Evolutionary conservation across 2,113 vertebrate genomes (phyloP).

Genomic region (Sander vitreus): DNA sequence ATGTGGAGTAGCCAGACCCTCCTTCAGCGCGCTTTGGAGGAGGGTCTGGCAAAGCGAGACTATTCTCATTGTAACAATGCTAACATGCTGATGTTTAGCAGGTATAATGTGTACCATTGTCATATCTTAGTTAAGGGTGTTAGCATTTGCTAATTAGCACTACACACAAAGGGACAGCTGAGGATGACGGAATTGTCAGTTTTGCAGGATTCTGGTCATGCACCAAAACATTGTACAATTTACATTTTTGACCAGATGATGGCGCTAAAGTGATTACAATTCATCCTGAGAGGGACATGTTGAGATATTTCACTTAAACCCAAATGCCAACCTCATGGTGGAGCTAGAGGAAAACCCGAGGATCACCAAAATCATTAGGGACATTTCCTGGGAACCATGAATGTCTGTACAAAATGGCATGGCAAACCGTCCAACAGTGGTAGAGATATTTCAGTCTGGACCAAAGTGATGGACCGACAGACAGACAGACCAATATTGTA

Average conservation of each 20-base stretch:
- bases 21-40: too few species aligned
- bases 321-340: not conserved
- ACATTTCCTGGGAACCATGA: not conserved
- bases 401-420: not conserved
- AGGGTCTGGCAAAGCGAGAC: too few species aligned
- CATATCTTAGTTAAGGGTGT: not conserved
- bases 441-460: not conserved
- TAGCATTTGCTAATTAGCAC: not conserved
- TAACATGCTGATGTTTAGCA: not conserved
- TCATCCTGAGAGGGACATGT: not conserved
- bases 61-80: too few species aligned
- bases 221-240: not conserved
- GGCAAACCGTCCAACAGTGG: not conserved
- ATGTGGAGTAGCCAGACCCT: too few species aligned
- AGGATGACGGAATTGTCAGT: not conserved
- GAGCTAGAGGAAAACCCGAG: not conserved
- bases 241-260: conserved; percentile 32
- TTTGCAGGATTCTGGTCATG: not conserved
- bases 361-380: not conserved
- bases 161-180: not conserved
- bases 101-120: not conserved
- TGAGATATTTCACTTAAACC: not conserved
- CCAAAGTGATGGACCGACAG: too few species aligned
- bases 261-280: not conserved
- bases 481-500: not conserved